Conservation (phyloP, 2,797 vertebrate species). For the Buphagus erythrorhynchus region DNA sequence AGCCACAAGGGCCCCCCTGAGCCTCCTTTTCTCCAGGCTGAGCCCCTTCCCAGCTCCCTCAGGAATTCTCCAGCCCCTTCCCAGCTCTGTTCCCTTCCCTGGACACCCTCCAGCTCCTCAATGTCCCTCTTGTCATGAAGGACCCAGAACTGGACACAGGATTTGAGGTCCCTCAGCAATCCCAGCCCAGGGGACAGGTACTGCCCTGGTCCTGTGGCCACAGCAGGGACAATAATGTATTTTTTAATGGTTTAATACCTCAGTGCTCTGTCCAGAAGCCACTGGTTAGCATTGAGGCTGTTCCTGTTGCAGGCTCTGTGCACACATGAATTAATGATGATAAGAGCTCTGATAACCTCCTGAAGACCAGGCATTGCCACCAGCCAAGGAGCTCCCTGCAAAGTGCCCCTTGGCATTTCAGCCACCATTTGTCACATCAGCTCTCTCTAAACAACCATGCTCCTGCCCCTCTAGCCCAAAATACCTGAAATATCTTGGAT, state of each 20-base stretch:
- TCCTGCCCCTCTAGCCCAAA: background rate
- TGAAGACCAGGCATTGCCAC: background rate
- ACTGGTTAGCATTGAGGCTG: background rate
- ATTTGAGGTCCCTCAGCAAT: background rate
- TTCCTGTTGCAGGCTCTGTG: background rate
- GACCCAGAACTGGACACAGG: too few relatives aligned
- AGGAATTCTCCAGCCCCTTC: background rate
- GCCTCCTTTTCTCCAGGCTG: background rate
- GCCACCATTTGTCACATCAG: background rate
- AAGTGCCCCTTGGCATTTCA: background rate
- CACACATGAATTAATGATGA: too few relatives aligned
- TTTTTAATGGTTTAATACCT: background rate
- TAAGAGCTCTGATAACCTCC: background rate
- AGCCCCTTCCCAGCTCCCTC: background rate
- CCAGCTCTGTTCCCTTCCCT: fast-evolving
- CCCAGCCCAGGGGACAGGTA: background rate
- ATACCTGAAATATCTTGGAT: background rate
- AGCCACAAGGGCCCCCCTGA: background rate
- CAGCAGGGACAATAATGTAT: background rate
- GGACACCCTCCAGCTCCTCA: fast-evolving
- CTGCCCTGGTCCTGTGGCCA: background rate
- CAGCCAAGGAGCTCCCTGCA: background rate
- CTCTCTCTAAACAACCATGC: background rate
- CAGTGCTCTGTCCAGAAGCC: background rate
- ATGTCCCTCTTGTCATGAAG: background rate